phyloP scores from a whole-genome alignment of 2,113 vertebrate genomes.

The Etheostoma spectabile region DNA sequence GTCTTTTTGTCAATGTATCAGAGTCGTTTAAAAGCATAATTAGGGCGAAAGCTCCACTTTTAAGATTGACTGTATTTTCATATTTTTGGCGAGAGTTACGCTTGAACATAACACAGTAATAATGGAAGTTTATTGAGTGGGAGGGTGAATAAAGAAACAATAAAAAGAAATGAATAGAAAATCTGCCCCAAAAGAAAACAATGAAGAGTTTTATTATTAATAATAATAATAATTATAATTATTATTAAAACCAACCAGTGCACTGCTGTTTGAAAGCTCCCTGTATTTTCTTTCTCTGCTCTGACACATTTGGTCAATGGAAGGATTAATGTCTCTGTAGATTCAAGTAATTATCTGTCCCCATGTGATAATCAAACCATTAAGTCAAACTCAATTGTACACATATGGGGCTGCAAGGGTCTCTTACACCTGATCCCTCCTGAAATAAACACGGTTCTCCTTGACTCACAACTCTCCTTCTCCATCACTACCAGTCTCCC shows the following conservation, averaged over 20 bases:
- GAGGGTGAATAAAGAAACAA: background rate
- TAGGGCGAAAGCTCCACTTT: too few relatives aligned
- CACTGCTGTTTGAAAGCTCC: conserved; percentile 1
- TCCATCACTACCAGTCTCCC: conserved; percentile 7
- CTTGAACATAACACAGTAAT: background rate
- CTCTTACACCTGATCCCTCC: conserved; percentile 68
- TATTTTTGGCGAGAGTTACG: too few relatives aligned
- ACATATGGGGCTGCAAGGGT: conserved; percentile 47
- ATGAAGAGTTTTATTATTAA: background rate
- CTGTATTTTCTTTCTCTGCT: background rate
- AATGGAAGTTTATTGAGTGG: background rate
- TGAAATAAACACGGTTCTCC: conserved; percentile 19
- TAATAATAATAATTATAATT: too few relatives aligned
- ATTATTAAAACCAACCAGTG: background rate
- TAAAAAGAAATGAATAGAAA: background rate
- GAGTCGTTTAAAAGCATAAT: too few relatives aligned
- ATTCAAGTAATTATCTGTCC: conserved; percentile 57
- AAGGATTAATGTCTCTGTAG: conserved; percentile 38
- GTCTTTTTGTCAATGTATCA: too few relatives aligned
- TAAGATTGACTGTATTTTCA: too few relatives aligned
- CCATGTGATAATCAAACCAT: conserved; percentile 64
- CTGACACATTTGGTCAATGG: conserved; percentile 43
- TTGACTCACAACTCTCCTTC: conserved; percentile 17
- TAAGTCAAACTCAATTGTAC: conserved; percentile 57
- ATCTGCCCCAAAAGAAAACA: background rate